Evolutionary conservation across 2,113 vertebrate species (phyloP).

Genomic region (Salvelinus sp.): DNA sequence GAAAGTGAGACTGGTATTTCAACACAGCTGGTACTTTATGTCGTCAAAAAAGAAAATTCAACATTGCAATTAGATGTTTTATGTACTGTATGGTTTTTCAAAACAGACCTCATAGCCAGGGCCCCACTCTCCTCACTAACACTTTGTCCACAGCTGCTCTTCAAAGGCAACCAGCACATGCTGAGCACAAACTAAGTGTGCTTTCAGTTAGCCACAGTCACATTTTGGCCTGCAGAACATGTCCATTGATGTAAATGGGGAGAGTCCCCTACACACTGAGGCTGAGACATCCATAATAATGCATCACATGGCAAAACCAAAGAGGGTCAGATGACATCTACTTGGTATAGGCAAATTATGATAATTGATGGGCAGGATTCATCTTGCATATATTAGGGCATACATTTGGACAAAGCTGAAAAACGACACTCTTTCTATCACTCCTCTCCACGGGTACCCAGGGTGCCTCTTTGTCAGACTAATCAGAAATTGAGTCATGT

Average conservation of each 20-base stretch:
- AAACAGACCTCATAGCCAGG: constrained; percentile 34
- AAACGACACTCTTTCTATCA: constrained; percentile 26
- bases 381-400: constrained; percentile 21
- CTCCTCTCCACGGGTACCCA: constrained; percentile 6
- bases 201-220: constrained; percentile 67
- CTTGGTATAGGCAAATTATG: background rate
- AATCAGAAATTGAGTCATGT: constrained; percentile 2
- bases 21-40: background rate
- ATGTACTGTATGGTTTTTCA: constrained; percentile 24
- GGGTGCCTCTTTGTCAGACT: constrained; percentile 43
- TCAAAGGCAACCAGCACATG: constrained; percentile 71
- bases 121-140: constrained; percentile 26
- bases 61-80: background rate
- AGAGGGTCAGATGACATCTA: background rate
- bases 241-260: constrained; percentile 22
- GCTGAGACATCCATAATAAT: background rate
- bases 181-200: constrained; percentile 54
- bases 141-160: constrained; percentile 68
- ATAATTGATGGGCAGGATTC: constrained; percentile 4
- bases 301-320: background rate
- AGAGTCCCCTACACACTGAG: background rate
- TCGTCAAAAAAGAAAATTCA: background rate
- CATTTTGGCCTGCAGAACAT: constrained; percentile 36
- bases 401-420: constrained; percentile 26
- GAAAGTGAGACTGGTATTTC: background rate